Evolutionary conservation across 2,113 vertebrate genomes (phyloP), one percentile per base, ranked within the genome.

Genomic region (Tragulus kanchil): DNA sequence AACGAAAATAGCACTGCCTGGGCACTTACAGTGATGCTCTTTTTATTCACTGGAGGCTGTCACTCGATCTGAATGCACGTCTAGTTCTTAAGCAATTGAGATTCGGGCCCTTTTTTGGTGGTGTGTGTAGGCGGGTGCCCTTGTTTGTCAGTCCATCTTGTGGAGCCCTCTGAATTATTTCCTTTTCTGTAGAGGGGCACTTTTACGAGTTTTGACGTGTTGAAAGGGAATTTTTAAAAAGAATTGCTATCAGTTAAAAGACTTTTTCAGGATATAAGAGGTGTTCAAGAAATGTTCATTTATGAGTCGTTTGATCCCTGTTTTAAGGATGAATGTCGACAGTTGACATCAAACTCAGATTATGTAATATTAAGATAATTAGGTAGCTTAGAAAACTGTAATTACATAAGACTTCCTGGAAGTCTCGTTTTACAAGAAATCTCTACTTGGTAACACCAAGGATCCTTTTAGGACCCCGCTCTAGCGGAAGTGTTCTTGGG

Each of bases 231-330:
- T 59, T 95, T 94, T 52, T 73, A 62, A 81, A 3, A 2, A 65
- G 8, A 1, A 67, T 54, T 71, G 54, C 19, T 56, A 54, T 6
- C 15, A 64, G 11, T 77, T 90, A 96, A 73, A 67, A 73, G 31
- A 62, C 21, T 17, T 23, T 58, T 2, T 28, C 89, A 64, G 59
- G 42, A 59, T n/a, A 56, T 10, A 21, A 17, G 5, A n/a, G 21
- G 42, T 89, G 9, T 73, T 95, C 75, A 56, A 42, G 52, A 89
- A 93, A 97, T 16, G 54, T 83, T 94, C 69, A 67, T 56, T 90
- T 64, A 69, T 79, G 48, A 84, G 73, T 36, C 50, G 1, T 79
- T 14, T 93, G 61, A 65, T 71, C 15, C 17, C 11, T 6, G 10
- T 92, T 93, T 83, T 65, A 90, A 61, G 58, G 13, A 86, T 85